phyloP scores from a whole-genome alignment of 2,113 vertebrate species.

The Dipodomys ordii region DNA sequence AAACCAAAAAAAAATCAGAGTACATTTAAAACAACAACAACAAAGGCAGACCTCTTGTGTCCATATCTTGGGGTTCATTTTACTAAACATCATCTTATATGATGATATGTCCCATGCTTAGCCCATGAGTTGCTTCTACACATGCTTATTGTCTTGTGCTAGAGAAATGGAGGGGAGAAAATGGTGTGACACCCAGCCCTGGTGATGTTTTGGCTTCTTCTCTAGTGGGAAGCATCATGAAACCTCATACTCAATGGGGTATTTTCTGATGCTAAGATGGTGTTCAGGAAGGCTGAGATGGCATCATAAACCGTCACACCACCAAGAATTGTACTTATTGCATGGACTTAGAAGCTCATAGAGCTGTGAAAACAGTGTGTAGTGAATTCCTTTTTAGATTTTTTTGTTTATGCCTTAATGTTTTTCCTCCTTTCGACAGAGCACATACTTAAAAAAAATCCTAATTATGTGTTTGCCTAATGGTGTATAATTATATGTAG shows the following conservation, averaged over 20 bases:
- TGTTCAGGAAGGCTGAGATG: background rate
- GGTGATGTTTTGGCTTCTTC: background rate
- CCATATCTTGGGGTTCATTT: too few relatives aligned
- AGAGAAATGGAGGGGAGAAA: background rate
- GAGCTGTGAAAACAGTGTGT: background rate
- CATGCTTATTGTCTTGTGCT: background rate
- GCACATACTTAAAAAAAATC: slow-evolving; percentile 61
- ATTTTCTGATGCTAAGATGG: background rate
- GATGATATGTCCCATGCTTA: background rate
- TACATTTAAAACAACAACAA: too few relatives aligned
- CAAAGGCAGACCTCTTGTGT: too few relatives aligned
- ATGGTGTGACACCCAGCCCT: background rate
- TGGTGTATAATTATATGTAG: slow-evolving; percentile 81
- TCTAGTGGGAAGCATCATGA: background rate
- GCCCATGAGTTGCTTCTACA: background rate
- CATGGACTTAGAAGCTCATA: background rate
- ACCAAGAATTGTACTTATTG: background rate
- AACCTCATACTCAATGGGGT: background rate
- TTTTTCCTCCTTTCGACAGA: slow-evolving; percentile 52
- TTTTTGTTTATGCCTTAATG: slow-evolving; percentile 27
- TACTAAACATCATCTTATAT: too few relatives aligned
- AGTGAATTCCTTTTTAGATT: background rate
- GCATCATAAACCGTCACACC: background rate
- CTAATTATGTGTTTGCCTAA: slow-evolving; percentile 79
- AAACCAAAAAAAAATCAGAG: too few relatives aligned